These are phyloP conservation scores for Apis cerana DNA, from an alignment of 1,140 invertebrate genomes.

Conservation along the genomic window DNA sequence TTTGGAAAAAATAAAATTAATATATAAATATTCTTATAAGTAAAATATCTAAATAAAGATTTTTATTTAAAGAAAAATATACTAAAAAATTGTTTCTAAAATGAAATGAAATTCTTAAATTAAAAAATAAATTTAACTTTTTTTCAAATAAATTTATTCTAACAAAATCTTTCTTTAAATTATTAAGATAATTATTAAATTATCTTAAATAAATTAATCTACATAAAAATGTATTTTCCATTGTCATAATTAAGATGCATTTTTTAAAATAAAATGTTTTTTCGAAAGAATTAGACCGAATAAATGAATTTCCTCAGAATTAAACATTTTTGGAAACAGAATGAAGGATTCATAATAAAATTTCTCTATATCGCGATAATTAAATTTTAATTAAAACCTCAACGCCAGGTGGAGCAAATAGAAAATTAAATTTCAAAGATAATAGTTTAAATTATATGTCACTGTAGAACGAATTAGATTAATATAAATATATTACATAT, in stretches of 20 bases:
- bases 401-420: neutral
- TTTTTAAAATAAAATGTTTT: neutral
- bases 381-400: conserved; percentile 4
- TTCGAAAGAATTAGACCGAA: neutral
- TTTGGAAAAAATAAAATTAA: no score
- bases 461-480: neutral
- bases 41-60: no score
- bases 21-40: no score
- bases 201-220: no score
- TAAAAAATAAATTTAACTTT: no score
- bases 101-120: no score
- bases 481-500: no score
- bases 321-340: neutral
- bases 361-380: neutral
- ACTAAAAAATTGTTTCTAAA: no score
- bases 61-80: no score
- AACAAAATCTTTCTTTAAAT: no score
- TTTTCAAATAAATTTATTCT: no score
- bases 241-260: neutral
- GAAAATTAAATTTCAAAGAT: conserved; percentile 9
- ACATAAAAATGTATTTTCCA: neutral
- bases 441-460: neutral
- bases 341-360: neutral
- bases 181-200: no score
- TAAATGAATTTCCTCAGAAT: neutral